These are phyloP conservation scores for Trichacis sp. DNA, from an alignment of 2,888 invertebrate genomes.

Conservation along the genomic window DNA sequence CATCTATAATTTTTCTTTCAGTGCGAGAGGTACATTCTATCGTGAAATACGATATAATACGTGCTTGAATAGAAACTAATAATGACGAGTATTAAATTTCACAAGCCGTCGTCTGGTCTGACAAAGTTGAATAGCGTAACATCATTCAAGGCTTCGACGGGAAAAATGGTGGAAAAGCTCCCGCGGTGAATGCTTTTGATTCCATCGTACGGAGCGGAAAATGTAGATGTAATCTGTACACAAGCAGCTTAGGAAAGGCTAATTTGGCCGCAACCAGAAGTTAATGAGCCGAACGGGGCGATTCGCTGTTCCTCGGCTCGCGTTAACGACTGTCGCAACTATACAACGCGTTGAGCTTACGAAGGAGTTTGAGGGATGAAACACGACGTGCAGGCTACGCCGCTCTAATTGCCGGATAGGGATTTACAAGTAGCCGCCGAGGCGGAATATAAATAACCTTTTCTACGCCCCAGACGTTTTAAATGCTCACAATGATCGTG, in stretches of 20 bases:
- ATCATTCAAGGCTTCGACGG: too few relatives aligned
- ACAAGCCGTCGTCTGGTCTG: background rate
- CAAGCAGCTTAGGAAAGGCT: conserved; percentile 33
- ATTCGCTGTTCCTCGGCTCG: conserved; percentile 44
- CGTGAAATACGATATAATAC: too few relatives aligned
- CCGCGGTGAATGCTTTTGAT: too few relatives aligned
- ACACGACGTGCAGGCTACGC: conserved; percentile 48
- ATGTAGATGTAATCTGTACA: conserved; percentile 8
- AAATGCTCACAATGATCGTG: background rate
- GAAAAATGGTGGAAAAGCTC: too few relatives aligned
- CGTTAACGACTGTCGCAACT: conserved; percentile 55
- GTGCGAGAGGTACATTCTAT: too few relatives aligned
- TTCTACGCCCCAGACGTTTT: background rate
- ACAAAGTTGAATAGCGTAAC: too few relatives aligned
- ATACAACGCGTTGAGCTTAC: conserved; percentile 9
- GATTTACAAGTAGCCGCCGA: conserved; percentile 9
- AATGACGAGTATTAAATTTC: too few relatives aligned
- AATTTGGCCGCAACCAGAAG: conserved; percentile 50
- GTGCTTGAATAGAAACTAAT: too few relatives aligned
- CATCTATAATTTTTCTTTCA: too few relatives aligned
- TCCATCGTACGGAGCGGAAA: background rate
- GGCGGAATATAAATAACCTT: conserved; percentile 9
- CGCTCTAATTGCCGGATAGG: conserved; percentile 55
- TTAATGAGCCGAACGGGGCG: conserved; percentile 45
- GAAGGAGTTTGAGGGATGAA: conserved; percentile 33